Base-by-base conservation (phyloP, 2,797 vertebrate genomes). In the Steatocranus sp. region DNA sequence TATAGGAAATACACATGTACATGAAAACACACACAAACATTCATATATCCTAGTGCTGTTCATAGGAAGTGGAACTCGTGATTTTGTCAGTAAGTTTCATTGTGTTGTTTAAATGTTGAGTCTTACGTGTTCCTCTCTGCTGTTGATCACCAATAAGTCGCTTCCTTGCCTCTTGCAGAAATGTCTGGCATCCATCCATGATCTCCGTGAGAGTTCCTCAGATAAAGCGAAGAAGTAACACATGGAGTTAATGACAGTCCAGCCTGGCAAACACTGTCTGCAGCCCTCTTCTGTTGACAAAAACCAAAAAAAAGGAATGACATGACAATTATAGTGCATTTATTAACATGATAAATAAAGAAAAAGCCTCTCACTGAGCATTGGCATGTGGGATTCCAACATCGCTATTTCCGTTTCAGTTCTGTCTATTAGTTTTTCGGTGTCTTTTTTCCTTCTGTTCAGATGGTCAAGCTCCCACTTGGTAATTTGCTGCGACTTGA, bases 201-300 rank as follows among this genome's bases (percentile, higher is more conserved):
- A 1, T 63, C 12, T 88, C n/a, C 7, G 46, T 3, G 5, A 8
- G 17, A 30, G 2, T 2, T 23, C 3, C 0, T 89, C 87, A 38
- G 87, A 83, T 11, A 91, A 80, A 5, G 92, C 15, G 1, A 95
- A 75, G 88, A 75, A 94, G 86, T 91, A 96, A 78, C 95, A 96
- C 56, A 11, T 1, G 1, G 91, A 90, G 68, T 79, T 76, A 9
- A 91, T 46, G 25, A 79, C 92, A n/a, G 58, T 86, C 95, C 95
- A 96, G 75, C 95, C 90, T 18, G 93, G 83, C 49, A 79, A 75
- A 80, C 95, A 96, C 76, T 86, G 92, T 89, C 84, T 93, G 88
- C 95, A 96, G 81, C 93, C 92, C 3, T 92, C 90, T 54, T 73
- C 95, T 96, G 88, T 78, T 61, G 49, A 12, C 51, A 76, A 77